Conservation (phyloP, 2,113 vertebrate species). For the Morone saxatilis region DNA sequence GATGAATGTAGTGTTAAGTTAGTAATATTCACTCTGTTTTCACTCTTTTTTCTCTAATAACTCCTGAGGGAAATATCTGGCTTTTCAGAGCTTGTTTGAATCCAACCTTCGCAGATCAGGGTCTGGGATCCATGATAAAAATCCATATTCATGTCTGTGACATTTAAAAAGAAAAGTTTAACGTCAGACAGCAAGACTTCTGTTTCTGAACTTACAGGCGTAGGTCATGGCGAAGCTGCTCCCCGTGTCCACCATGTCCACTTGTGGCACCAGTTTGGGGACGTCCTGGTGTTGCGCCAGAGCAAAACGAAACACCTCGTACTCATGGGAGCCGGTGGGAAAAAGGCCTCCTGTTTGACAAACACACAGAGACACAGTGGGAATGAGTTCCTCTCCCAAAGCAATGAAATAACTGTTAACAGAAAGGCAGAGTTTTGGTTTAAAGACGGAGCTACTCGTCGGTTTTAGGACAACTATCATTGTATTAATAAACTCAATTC, state of each 20-base stretch:
- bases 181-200: neutral
- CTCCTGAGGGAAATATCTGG: neutral
- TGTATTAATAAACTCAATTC: no score
- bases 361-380: constrained; percentile 32
- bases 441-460: no score
- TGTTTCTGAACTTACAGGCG: constrained; percentile 89
- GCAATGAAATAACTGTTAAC: neutral
- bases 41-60: no score
- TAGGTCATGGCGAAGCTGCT: constrained; percentile 99
- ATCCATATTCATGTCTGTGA: neutral
- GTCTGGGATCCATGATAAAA: neutral
- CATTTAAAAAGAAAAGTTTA: neutral
- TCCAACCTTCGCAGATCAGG: neutral
- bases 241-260: constrained; percentile 97
- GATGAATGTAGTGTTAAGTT: no score
- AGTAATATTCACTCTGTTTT: no score
- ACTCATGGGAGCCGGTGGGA: constrained; percentile 96
- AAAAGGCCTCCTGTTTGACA: constrained; percentile 92
- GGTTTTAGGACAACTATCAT: no score
- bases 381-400: neutral
- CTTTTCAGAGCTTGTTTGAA: neutral
- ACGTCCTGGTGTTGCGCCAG: constrained; percentile 94
- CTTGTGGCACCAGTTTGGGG: constrained; percentile 96
- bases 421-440: neutral
- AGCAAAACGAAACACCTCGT: constrained; percentile 96